Evolutionary conservation across 2,113 vertebrate genomes (phyloP).

Genomic region (Protobothrops flavoviridis): DNA sequence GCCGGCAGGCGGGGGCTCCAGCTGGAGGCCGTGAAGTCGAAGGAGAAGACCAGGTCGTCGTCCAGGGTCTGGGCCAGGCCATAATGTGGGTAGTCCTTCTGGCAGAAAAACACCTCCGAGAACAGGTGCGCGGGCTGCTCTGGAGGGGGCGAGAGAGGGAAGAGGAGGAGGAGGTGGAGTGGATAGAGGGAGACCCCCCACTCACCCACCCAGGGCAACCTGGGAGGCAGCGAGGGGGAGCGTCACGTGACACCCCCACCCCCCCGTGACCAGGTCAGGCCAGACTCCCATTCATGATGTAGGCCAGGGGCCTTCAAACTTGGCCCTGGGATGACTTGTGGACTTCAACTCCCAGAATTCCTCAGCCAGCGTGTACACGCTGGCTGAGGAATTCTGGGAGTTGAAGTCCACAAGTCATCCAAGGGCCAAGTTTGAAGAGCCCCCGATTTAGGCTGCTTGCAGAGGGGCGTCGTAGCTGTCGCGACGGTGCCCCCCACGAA

Average conservation of each 20-base stretch:
- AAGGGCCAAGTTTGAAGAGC: too few species aligned
- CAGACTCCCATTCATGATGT: background rate
- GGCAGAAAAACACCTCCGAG: conserved; percentile 57
- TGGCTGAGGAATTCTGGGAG: too few species aligned
- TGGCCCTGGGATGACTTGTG: too few species aligned
- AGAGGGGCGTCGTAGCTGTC: too few species aligned
- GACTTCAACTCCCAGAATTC: too few species aligned
- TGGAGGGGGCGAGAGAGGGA: background rate
- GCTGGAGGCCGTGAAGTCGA: conserved; percentile 40
- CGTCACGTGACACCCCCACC: too few species aligned
- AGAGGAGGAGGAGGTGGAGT: background rate
- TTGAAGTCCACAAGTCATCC: too few species aligned
- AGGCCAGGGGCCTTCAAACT: too few species aligned
- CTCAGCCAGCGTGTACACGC: too few species aligned
- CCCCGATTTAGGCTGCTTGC: background rate
- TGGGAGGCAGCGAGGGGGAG: background rate
- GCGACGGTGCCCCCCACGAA: background rate
- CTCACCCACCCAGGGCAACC: accelerated
- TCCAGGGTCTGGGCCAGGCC: conserved; percentile 52
- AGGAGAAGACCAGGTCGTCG: conserved; percentile 59
- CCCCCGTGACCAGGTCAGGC: background rate
- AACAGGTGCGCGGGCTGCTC: background rate
- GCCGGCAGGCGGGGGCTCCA: conserved; percentile 49
- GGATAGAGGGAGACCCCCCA: background rate
- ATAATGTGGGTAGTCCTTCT: background rate